Conservation (phyloP, 2,797 vertebrate genomes). For the Pangasius larnaudii region DNA sequence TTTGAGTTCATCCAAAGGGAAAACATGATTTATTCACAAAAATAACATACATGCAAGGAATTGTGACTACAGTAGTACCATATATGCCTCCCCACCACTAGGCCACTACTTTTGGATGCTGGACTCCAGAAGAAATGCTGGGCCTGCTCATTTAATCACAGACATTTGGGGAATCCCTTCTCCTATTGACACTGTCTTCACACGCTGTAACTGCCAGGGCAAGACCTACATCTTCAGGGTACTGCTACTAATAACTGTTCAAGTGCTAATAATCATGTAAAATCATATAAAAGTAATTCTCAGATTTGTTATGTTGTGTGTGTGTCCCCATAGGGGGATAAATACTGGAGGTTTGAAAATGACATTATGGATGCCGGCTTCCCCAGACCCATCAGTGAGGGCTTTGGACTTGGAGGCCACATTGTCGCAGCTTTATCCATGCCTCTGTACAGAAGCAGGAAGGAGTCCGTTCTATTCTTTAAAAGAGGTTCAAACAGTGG, state of each 20-base stretch:
- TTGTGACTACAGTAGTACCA: not conserved
- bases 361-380: slow-evolving; percentile 82
- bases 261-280: not conserved
- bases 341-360: slow-evolving; percentile 94
- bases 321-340: slow-evolving; percentile 74
- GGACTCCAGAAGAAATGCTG: slow-evolving; percentile 74
- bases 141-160: slow-evolving; percentile 79
- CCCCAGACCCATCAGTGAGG: slow-evolving; percentile 79
- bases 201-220: slow-evolving; percentile 93
- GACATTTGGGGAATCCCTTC: slow-evolving; percentile 92
- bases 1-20: not conserved
- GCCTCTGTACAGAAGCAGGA: slow-evolving; percentile 78
- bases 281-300: not conserved
- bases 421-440: slow-evolving; percentile 88
- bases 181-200: slow-evolving; percentile 91
- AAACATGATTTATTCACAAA: not conserved
- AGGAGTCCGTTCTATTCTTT: slow-evolving; percentile 93
- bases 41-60: not conserved
- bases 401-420: slow-evolving; percentile 87
- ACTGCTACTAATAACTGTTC: not conserved
- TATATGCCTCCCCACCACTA: slow-evolving; percentile 56
- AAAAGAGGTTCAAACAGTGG: slow-evolving; percentile 80
- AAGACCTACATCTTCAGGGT: slow-evolving; percentile 98
- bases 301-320: not conserved
- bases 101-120: slow-evolving; percentile 94